Conservation (phyloP, 2,797 vertebrate species). For the Spinibarbus caldwelli region DNA sequence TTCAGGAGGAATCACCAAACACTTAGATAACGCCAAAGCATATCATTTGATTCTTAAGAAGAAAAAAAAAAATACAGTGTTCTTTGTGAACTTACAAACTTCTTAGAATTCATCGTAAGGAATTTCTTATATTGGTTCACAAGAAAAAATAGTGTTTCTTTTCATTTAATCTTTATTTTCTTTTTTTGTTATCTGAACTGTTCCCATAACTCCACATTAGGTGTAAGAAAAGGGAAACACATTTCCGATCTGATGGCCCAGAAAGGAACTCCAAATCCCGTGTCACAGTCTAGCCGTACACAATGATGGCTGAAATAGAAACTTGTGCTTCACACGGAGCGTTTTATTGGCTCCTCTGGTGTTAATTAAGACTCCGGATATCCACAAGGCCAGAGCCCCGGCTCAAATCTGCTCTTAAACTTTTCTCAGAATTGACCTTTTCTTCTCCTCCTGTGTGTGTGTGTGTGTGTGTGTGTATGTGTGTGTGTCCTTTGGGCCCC, state of each 20-base stretch:
- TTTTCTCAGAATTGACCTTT: background rate
- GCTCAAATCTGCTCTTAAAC: conserved; percentile 4
- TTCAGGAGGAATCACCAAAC: background rate
- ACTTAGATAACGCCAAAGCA: background rate
- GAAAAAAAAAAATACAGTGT: background rate
- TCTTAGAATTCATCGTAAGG: background rate
- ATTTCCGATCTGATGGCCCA: background rate
- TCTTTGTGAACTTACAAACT: too few relatives aligned
- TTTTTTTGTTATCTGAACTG: background rate
- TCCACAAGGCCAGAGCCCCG: conserved; percentile 1
- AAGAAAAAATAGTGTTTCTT: too few relatives aligned
- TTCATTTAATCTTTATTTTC: background rate
- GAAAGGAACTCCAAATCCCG: background rate
- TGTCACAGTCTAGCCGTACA: background rate
- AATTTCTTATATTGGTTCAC: background rate
- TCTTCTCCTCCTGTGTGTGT: conserved; percentile 6
- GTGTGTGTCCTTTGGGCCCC: background rate
- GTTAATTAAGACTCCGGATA: conserved; percentile 36
- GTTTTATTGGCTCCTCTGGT: conserved; percentile 30
- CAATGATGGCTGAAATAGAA: background rate
- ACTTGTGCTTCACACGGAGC: background rate
- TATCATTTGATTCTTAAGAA: background rate
- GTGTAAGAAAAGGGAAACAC: background rate
- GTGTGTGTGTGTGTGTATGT: background rate
- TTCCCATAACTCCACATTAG: background rate